Conservation (phyloP, 2,113 vertebrate species). For the Hemiprocne comata region DNA sequence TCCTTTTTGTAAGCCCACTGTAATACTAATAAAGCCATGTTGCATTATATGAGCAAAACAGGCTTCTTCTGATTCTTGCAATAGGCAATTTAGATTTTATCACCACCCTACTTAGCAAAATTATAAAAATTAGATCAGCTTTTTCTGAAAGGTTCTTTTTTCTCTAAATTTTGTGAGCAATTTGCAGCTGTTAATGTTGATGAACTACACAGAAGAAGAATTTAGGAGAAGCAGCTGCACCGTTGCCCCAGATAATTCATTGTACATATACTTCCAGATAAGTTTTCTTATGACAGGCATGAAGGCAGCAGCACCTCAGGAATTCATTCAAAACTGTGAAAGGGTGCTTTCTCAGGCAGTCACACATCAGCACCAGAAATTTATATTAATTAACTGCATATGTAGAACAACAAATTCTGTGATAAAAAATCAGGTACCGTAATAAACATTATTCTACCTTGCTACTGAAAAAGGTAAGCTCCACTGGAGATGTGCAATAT, state of each 20-base stretch:
- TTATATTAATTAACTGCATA: background rate
- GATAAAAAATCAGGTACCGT: background rate
- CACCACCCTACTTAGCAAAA: background rate
- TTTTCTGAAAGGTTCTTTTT: constrained; percentile 5
- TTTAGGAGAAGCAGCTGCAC: constrained; percentile 24
- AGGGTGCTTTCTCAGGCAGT: background rate
- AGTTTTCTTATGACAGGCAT: background rate
- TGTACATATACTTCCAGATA: background rate
- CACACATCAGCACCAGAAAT: background rate
- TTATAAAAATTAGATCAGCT: background rate
- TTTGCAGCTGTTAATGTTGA: constrained; percentile 23
- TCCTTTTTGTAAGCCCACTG: background rate
- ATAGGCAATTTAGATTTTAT: background rate
- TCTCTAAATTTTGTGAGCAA: background rate
- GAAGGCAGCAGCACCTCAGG: background rate
- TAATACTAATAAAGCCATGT: background rate
- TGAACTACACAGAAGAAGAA: background rate
- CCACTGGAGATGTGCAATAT: background rate
- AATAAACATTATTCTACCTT: background rate
- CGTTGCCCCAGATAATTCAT: background rate
- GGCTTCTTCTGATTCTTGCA: background rate
- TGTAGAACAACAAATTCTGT: background rate
- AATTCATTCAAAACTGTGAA: background rate
- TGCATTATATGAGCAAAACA: background rate
- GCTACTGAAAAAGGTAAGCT: background rate